Base-by-base conservation (phyloP, 2,797 vertebrate species). In the Melanotaenia parkinsoni region DNA sequence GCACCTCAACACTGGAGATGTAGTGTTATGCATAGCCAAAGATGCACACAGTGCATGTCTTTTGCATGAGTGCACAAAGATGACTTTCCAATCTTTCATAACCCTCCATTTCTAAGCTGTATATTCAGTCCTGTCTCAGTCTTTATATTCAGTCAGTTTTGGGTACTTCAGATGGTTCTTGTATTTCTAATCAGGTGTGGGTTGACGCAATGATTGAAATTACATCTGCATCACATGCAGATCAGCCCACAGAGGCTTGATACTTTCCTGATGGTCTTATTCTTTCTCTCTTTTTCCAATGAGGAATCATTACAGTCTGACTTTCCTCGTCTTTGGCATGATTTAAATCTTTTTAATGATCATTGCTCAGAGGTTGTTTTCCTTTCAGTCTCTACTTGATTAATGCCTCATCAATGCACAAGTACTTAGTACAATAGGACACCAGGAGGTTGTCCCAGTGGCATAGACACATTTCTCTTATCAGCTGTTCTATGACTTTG, bases 311-410 rank as follows among this genome's bases (percentile, higher is more conserved):
- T 80, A 79, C 85, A 83, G 86, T 89, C 81, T 87, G 84, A 74
- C 57, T 84, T 71, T 80, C 78, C 82, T 77, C 22, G n/a, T 83
- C 82, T 90, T 89, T 75, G 79, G 68, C 59, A 65, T 81, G 87
- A 92, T 89, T 93, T 86, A 85, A 89, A 86, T 35, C 54, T 64
- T 64, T 91, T 89, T 86, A 89, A 90, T 89, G 79, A 91, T 88
- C 81, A 59, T 83, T 76, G 77, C 74, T 85, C 76, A 37, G 81
- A 82, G 79, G 82, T 77, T 38, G 1, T 68, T 33, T 57, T 67
- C 26, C 65, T 50, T 76, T 67, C 79, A 74, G 77, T 77, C 75
- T 85, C 72, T 18, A 45, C 77, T 86, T 79, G 82, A 84, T 80
- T 16, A 86, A 83, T 50, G 54, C 82, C 80, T 88, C 64, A 81